Conservation (phyloP, 2,888 invertebrate species). For the Drosophila lacicola region DNA sequence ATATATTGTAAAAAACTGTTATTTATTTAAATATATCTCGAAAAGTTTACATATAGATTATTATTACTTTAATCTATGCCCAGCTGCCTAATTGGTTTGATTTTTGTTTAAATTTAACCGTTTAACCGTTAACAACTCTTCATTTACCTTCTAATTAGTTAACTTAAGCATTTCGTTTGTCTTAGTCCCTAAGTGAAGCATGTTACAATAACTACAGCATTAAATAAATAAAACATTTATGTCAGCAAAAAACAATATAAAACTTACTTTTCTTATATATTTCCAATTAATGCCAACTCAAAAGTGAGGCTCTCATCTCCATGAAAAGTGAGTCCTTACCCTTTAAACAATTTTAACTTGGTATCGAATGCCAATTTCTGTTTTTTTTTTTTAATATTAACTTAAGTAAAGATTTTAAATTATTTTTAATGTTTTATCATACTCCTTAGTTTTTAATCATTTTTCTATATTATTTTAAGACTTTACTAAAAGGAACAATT, state of each 20-base stretch:
- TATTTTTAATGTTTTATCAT: too few relatives aligned
- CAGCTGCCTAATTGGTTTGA: slow-evolving; percentile 38
- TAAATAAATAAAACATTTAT: slow-evolving; percentile 57
- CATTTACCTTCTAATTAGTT: slow-evolving; percentile 16
- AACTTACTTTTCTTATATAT: neutral
- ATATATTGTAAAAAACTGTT: slow-evolving; percentile 20
- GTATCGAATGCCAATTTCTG: too few relatives aligned
- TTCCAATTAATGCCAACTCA: too few relatives aligned
- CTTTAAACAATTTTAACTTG: too few relatives aligned
- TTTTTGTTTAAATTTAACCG: slow-evolving; percentile 32
- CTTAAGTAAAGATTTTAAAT: too few relatives aligned
- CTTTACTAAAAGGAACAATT: too few relatives aligned
- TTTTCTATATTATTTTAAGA: too few relatives aligned
- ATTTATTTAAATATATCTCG: slow-evolving; percentile 15
- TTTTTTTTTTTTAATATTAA: too few relatives aligned
- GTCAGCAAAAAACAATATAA: slow-evolving; percentile 24
- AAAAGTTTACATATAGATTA: slow-evolving; percentile 1
- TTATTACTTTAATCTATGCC: slow-evolving; percentile 23
- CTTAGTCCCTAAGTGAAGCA: slow-evolving; percentile 63
- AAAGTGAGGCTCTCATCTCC: too few relatives aligned
- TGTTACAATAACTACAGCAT: slow-evolving; percentile 74
- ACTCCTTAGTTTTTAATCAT: too few relatives aligned
- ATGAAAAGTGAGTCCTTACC: too few relatives aligned
- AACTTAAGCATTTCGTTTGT: slow-evolving; percentile 30
- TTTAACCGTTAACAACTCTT: slow-evolving; percentile 17